These are phyloP conservation scores for Onychorhynchus coronatus DNA, from an alignment of 2,113 vertebrate genomes.

Conservation along the genomic window DNA sequence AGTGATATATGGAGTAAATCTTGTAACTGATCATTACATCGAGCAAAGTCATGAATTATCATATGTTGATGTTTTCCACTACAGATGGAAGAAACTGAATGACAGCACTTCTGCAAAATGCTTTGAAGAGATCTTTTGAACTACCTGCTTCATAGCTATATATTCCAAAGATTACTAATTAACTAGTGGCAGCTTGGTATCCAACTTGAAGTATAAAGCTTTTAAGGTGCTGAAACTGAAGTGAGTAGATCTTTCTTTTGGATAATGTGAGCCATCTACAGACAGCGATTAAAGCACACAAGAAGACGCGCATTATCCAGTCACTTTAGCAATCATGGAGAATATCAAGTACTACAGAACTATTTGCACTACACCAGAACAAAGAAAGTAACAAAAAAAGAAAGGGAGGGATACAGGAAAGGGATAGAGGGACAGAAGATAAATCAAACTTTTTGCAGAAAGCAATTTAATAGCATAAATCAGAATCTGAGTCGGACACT, in stretches of 20 bases:
- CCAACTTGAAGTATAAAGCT: neutral
- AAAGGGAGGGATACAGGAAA: neutral
- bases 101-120: neutral
- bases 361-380: neutral
- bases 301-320: neutral
- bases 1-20: neutral
- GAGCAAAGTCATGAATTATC: neutral
- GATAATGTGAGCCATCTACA: neutral
- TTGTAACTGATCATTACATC: neutral
- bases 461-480: neutral
- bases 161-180: neutral
- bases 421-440: neutral
- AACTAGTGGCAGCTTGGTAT: neutral
- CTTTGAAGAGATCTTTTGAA: neutral
- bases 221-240: neutral
- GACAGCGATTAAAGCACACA: neutral
- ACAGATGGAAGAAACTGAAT: neutral
- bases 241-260: neutral
- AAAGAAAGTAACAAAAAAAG: neutral
- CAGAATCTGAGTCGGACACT: accelerated
- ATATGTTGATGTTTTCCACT: neutral
- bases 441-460: neutral
- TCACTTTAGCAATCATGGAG: neutral
- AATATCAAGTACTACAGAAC: neutral
- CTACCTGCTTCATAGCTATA: neutral